Evolutionary conservation across 2,113 vertebrate species (phyloP), one percentile per base, ranked within the genome.

Genomic region (Centrocercus urophasianus): DNA sequence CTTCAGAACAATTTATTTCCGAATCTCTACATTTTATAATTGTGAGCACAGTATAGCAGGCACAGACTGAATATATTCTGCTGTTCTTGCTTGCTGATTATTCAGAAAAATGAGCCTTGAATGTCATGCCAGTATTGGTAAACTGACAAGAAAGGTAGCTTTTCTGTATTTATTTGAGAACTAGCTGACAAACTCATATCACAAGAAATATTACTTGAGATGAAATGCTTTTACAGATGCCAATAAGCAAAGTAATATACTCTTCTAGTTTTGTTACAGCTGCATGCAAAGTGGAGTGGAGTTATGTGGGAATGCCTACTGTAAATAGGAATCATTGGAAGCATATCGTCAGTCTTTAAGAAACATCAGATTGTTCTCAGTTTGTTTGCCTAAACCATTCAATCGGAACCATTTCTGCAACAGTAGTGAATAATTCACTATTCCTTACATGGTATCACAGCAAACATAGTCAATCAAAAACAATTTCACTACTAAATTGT

Each of bases 111-210:
- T n/a, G 79, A 86, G 61, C 13, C 15, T 25, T 92, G 90, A 97
- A 69, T 73, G 76, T 65, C 96, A 96, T 12, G 15, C 59, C 59
- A 95, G 32, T 80, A 90, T 71, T 64, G 75, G 84, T 86, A 84
- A 92, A 82, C 89, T 95, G 96, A 96, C 85, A 97, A 91, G 65
- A 95, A 83, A 96, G 97, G 84, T 74, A 93, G 72, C 27, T 93
- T 65, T 90, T 93, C 83, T 86, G 28, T 95, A 90, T 96, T 96
- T 97, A 96, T 97, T 96, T 97, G 89, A 74, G 93, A 97, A 93
- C 89, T 71, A 95, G 60, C 86, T 96, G 88, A 93, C 95, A 92
- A 96, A 97, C 70, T 92, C 79, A 0, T 57, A 96, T 96, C 88
- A 90, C 8, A 90, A 95, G 89, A 96, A 94, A 95, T 88, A 94